Percentiles rank a stretch among this genome's conserved stretches.
Conservation (phyloP, 2,113 vertebrate species). For the Mustelus asterias region DNA sequence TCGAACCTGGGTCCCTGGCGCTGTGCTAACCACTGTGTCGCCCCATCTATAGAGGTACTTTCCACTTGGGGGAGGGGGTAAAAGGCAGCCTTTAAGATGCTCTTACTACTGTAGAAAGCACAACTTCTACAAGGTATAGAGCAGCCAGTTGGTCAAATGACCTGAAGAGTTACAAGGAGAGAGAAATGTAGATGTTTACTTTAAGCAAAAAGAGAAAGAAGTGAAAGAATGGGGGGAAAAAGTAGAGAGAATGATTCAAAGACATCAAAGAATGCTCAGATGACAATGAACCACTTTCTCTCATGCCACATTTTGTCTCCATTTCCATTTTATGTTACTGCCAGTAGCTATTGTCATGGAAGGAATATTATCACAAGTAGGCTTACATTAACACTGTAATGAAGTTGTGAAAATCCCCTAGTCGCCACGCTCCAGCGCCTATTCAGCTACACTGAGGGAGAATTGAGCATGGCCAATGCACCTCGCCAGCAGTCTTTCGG, state of each 20-base stretch:
- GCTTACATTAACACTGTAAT: no score
- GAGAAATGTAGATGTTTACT: not conserved
- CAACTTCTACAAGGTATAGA: not conserved
- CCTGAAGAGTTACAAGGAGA: not conserved
- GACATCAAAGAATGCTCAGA: not conserved
- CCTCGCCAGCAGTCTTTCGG: no score
- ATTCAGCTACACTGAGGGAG: no score
- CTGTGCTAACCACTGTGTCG: no score
- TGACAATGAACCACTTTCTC: not conserved
- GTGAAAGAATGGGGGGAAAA: no score
- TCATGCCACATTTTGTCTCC: not conserved
- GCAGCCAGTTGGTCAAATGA: not conserved
- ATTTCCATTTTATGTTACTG: not conserved
- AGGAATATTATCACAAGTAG: no score
- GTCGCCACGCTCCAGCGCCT: no score
- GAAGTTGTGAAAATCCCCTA: no score
- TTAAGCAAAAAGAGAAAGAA: not conserved
- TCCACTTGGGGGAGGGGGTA: not conserved
- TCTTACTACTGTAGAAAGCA: not conserved
- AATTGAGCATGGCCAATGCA: no score
- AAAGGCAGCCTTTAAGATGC: not conserved
- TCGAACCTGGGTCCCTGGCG: no score
- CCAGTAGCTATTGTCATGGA: not conserved
- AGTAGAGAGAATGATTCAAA: not conserved
- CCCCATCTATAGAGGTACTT: not conserved